phyloP scores from a whole-genome alignment of 2,888 invertebrate species.

The Torymus auratus region DNA sequence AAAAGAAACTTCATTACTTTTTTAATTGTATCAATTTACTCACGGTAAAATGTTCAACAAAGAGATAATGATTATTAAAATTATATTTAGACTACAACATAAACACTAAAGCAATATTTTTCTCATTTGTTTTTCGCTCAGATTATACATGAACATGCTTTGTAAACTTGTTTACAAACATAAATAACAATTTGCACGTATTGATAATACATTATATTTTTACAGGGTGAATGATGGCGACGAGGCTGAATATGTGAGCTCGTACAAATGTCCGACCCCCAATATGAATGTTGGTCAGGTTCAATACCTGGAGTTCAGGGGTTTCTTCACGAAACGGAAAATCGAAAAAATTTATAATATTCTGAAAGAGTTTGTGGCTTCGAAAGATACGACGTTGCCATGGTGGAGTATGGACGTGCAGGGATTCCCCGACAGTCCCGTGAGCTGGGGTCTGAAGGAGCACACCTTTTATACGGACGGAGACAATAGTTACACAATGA shows the following conservation, averaged over 20 bases:
- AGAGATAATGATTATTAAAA: too few species aligned
- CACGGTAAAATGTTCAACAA: not conserved
- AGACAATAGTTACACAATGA: constrained; percentile 77
- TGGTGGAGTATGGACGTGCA: constrained; percentile 79
- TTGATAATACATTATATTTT: constrained; percentile 45
- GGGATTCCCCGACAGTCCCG: constrained; percentile 79
- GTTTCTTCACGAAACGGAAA: constrained; percentile 77
- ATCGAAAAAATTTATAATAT: constrained; percentile 72
- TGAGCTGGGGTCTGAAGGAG: constrained; percentile 77
- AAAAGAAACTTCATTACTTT: not conserved
- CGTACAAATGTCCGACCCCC: constrained; percentile 75
- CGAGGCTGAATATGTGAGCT: constrained; percentile 73
- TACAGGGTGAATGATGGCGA: constrained; percentile 65
- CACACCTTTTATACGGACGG: constrained; percentile 78
- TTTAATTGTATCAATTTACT: not conserved
- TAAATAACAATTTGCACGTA: too few species aligned
- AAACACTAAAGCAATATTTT: too few species aligned
- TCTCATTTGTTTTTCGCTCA: too few species aligned
- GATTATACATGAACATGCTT: too few species aligned
- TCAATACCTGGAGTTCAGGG: constrained; percentile 77
- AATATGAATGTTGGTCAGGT: constrained; percentile 72
- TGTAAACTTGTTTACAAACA: too few species aligned
- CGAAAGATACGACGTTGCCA: constrained; percentile 66
- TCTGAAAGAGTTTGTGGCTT: constrained; percentile 68
- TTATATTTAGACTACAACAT: too few species aligned